A percentile compares a stretch with the other conserved stretches of the same genome.
phyloP scores from a whole-genome alignment of 2,797 vertebrate genomes.

The Sitta carolinensis region DNA sequence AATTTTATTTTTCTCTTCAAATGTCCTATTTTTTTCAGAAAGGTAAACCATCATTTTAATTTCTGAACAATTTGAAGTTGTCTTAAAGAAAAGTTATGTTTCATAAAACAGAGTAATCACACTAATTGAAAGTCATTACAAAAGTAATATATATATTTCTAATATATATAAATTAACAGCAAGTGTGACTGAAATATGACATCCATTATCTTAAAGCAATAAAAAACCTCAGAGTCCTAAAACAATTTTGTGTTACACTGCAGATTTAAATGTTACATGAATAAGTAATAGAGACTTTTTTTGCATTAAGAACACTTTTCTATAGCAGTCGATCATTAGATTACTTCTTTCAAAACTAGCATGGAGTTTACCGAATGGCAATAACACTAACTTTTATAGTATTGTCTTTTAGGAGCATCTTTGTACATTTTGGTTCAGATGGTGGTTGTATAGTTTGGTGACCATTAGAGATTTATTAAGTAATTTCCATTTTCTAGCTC shows the following conservation, averaged over 20 bases:
- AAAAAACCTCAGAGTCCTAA: neutral
- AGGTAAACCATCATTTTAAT: neutral
- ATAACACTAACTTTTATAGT: neutral
- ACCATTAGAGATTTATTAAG: neutral
- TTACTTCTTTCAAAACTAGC: neutral
- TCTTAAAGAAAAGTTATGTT: neutral
- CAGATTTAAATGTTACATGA: neutral
- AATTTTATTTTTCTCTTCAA: neutral
- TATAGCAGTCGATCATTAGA: neutral
- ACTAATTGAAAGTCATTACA: neutral
- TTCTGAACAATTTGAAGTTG: neutral
- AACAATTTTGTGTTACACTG: neutral
- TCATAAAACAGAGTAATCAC: neutral
- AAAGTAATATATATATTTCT: neutral
- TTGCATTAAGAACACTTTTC: neutral
- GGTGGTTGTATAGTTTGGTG: neutral
- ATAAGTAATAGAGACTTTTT: neutral
- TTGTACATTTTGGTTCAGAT: neutral
- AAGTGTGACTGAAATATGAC: neutral
- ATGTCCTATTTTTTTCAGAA: neutral
- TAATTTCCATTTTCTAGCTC: neutral
- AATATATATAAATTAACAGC: neutral
- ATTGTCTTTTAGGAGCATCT: neutral
- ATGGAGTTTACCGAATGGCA: neutral
- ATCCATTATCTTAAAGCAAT: neutral